Evolutionary conservation across 2,797 vertebrate species (phyloP), one percentile per base, ranked within the genome.

Genomic region (Podarcis siculus): DNA sequence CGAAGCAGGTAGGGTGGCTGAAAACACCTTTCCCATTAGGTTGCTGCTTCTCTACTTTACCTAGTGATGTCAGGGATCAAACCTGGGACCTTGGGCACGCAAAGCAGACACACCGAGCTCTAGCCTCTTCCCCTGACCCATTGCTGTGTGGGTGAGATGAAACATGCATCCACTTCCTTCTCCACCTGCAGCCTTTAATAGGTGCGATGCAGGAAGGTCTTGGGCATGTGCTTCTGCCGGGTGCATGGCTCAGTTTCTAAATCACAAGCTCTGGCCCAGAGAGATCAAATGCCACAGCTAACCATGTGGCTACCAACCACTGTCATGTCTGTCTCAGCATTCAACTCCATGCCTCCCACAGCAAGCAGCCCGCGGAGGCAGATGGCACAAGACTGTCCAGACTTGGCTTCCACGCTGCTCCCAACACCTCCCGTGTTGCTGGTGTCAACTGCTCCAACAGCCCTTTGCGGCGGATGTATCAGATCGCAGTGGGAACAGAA

Each of bases 251-350:
- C 30, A 21, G 27, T 49, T 32, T 17, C 15, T 49, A 64, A 64
- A 35, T 4, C 67, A 55, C 2, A 23, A 82, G 27, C 27, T 17
- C 89, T 27, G 23, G 93, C 13, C 89, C 86, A 92, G 83, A 86
- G 82, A 88, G 72, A 32, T 82, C 67, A 73, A 27, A 30, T 69
- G 73, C 87, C 87, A 55, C 69, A 73, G 71, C 72, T 42, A 42
- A 69, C 64, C 90, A 73, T 77, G 64, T 72, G 69, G 78, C 77
- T n/a, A 69, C 1, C 71, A 72, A 10, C 32, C 78, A 21, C 27
- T 79, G 37, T 79, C 79, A 35, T 10, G 8, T 71, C 6, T 0
- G 0, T 45, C 78, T 82, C 17, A 8, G 35, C 8, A 49, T 82
- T 78, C 85, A 87, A 3, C 19, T 79, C 42, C 3, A 3, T 27